phyloP scores from a whole-genome alignment of 2,797 vertebrate species.

The Sebastes oblongus region DNA sequence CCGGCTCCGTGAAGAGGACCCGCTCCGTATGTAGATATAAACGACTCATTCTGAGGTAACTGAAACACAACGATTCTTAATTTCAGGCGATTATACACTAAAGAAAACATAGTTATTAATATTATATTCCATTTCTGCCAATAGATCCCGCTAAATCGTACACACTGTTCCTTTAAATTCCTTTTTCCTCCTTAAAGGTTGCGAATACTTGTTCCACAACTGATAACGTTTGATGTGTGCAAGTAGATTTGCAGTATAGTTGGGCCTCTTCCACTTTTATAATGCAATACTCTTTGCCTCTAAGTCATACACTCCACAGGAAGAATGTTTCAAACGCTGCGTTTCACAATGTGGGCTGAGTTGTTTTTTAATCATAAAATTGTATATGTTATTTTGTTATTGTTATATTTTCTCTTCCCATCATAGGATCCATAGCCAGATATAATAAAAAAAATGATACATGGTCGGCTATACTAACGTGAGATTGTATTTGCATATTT shows the following conservation, averaged over 20 bases:
- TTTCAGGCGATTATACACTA: too few species aligned
- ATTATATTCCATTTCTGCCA: too few species aligned
- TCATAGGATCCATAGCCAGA: rapidly evolving
- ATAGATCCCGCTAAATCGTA: too few species aligned
- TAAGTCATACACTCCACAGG: neutral
- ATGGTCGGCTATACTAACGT: neutral
- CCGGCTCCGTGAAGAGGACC: too few species aligned
- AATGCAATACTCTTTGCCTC: neutral
- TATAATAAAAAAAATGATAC: neutral
- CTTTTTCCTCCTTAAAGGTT: neutral
- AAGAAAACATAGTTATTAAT: too few species aligned
- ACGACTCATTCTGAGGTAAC: too few species aligned
- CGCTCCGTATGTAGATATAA: too few species aligned
- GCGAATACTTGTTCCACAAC: neutral
- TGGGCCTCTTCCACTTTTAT: neutral
- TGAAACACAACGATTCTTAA: too few species aligned
- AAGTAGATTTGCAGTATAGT: neutral
- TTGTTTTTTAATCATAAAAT: neutral
- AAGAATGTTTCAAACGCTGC: neutral
- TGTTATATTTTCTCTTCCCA: neutral
- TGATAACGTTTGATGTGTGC: neutral
- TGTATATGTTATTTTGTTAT: neutral
- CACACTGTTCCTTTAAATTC: too few species aligned
- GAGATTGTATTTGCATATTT: neutral
- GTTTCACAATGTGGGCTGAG: neutral